phyloP scores from a whole-genome alignment of 2,888 invertebrate genomes.

The Mythimna albipuncta region DNA sequence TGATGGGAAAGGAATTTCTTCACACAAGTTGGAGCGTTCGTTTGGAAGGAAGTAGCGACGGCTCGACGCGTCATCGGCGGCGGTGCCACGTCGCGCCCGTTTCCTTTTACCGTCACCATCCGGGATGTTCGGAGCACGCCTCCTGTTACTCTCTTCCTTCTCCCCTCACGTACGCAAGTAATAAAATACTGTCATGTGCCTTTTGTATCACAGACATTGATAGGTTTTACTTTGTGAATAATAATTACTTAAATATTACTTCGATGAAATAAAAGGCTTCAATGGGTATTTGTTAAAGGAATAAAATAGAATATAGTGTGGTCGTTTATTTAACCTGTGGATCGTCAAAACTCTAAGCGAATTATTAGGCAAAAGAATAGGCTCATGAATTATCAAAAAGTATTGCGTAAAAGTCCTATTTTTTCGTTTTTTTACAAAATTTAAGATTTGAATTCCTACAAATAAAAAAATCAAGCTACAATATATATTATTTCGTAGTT shows the following conservation, averaged over 20 bases:
- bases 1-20: slow-evolving; percentile 40
- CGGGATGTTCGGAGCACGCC: slow-evolving; percentile 77
- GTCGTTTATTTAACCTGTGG: not conserved
- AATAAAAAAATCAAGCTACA: not conserved
- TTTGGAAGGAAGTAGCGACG: slow-evolving; percentile 62
- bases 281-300: not conserved
- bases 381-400: not conserved
- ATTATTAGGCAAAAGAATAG: not conserved
- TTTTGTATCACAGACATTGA: slow-evolving; percentile 37
- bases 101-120: slow-evolving; percentile 78
- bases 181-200: slow-evolving; percentile 52
- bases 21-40: slow-evolving; percentile 23
- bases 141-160: slow-evolving; percentile 75
- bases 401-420: not conserved
- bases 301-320: slow-evolving; percentile 1
- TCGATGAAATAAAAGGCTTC: slow-evolving; percentile 14
- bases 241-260: not conserved
- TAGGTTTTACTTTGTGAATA: slow-evolving; percentile 40
- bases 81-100: slow-evolving; percentile 66
- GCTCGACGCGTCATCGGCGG: slow-evolving; percentile 56
- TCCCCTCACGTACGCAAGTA: slow-evolving; percentile 68
- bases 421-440: not conserved
- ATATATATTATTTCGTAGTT: not conserved
- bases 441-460: not conserved
- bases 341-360: not conserved